These are phyloP conservation scores for Phenacoccus solenopsis DNA, from an alignment of 1,140 invertebrate genomes.

Conservation along the genomic window DNA sequence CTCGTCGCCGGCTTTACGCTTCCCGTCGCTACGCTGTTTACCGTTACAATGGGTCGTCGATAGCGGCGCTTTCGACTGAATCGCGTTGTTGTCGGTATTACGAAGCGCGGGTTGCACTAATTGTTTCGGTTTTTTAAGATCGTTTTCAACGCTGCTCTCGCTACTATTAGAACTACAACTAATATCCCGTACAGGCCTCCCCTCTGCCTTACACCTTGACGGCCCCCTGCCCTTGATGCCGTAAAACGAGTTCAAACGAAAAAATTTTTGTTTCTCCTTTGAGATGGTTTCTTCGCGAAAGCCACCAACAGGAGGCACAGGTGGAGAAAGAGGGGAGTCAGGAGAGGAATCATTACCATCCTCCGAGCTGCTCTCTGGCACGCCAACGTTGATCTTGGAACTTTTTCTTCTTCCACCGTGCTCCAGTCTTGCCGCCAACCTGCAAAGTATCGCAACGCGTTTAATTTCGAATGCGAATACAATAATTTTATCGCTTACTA, in stretches of 20 bases:
- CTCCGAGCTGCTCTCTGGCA: constrained; percentile 40
- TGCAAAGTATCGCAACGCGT: constrained; percentile 27
- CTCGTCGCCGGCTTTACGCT: background rate
- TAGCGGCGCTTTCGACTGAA: too few relatives aligned
- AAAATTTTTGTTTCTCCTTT: constrained; percentile 75
- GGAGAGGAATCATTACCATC: constrained; percentile 44
- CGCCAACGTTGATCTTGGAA: constrained; percentile 31
- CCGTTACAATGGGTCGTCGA: background rate
- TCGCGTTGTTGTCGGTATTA: too few relatives aligned
- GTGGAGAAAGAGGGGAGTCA: constrained; percentile 35
- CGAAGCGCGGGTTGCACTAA: too few relatives aligned
- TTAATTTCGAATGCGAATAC: too few relatives aligned
- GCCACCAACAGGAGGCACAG: constrained; percentile 31
- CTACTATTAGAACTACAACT: constrained; percentile 26
- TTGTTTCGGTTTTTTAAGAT: too few relatives aligned
- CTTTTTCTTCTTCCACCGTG: constrained; percentile 31
- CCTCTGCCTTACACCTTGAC: constrained; percentile 26
- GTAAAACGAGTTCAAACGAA: constrained; percentile 36
- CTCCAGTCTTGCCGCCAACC: constrained; percentile 31
- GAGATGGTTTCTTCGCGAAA: constrained; percentile 53
- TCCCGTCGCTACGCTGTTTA: background rate
- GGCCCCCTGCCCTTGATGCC: constrained; percentile 13
- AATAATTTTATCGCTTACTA: too few relatives aligned
- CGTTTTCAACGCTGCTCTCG: constrained; percentile 18
- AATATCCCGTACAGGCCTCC: constrained; percentile 24